These are phyloP conservation scores for Coreius guichenoti DNA, from an alignment of 2,797 vertebrate genomes.

Conservation along the genomic window DNA sequence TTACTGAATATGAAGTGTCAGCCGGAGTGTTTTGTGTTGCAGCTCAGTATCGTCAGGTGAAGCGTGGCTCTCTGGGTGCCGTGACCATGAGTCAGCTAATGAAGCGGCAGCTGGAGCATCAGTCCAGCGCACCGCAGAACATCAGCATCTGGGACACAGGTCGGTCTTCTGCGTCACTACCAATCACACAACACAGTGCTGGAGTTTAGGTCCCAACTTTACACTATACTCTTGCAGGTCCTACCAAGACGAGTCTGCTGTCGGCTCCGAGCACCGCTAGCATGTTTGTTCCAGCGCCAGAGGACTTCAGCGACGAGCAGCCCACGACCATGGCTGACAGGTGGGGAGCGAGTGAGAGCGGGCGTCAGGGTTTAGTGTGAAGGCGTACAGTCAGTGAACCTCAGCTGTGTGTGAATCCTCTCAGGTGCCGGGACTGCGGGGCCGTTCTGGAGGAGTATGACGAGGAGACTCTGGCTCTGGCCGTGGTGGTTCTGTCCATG, in stretches of 20 bases:
- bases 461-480: conserved; percentile 93
- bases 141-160: conserved; percentile 98
- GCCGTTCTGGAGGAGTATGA: conserved; percentile 97
- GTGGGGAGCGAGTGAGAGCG: conserved; percentile 70
- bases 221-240: conserved; percentile 75
- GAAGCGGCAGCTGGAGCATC: conserved; percentile 98
- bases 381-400: no score
- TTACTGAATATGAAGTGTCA: not conserved
- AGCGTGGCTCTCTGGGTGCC: conserved; percentile 96
- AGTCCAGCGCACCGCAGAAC: conserved; percentile 97
- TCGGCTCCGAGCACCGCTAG: conserved; percentile 97
- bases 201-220: not conserved
- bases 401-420: not conserved
- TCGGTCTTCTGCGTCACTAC: conserved; percentile 66
- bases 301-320: conserved; percentile 98
- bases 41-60: conserved; percentile 98
- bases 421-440: conserved; percentile 95
- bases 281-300: conserved; percentile 97
- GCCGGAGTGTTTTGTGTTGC: conserved; percentile 22
- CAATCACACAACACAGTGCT: no score
- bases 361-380: not conserved
- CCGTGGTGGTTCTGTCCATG: conserved; percentile 95
- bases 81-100: conserved; percentile 98
- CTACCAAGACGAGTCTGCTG: conserved; percentile 94
- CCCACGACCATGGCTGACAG: conserved; percentile 95